Percentiles rank a stretch among this genome's conserved stretches.
phyloP scores from a whole-genome alignment of 2,888 invertebrate species.

The Ephialtes manifestator region DNA sequence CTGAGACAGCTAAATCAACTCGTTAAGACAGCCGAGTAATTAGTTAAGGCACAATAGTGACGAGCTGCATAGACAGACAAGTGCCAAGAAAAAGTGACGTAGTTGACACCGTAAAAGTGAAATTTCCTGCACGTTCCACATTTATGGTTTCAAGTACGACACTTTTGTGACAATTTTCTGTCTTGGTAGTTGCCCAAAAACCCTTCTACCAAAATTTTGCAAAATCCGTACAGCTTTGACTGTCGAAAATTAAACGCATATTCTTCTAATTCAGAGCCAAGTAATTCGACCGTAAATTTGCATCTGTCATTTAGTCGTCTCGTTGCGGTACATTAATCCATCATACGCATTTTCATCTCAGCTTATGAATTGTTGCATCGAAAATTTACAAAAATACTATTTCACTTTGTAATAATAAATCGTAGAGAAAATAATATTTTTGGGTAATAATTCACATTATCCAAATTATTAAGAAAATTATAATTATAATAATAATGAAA shows the following conservation, averaged over 20 bases:
- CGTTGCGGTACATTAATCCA: constrained; percentile 45
- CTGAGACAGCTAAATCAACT: background rate
- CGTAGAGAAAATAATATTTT: background rate
- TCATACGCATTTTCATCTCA: background rate
- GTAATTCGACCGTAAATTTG: constrained; percentile 32
- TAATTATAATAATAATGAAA: too few relatives aligned
- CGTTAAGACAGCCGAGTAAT: background rate
- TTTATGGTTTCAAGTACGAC: too few relatives aligned
- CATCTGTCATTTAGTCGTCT: background rate
- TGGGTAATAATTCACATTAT: too few relatives aligned
- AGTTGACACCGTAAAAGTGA: too few relatives aligned
- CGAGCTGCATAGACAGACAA: too few relatives aligned
- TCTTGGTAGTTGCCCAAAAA: background rate
- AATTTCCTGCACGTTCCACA: too few relatives aligned
- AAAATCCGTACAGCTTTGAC: too few relatives aligned
- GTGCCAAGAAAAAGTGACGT: too few relatives aligned
- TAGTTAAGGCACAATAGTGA: background rate
- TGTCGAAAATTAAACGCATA: background rate
- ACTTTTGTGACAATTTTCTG: background rate
- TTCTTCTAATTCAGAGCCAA: background rate
- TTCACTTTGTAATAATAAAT: background rate
- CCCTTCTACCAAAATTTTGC: too few relatives aligned
- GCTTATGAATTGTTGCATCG: background rate
- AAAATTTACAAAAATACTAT: background rate
- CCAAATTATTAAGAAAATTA: too few relatives aligned